Percentiles rank a stretch among this genome's conserved stretches.
Conservation (phyloP, 2,888 invertebrate genomes). For the Erebia palarica region DNA sequence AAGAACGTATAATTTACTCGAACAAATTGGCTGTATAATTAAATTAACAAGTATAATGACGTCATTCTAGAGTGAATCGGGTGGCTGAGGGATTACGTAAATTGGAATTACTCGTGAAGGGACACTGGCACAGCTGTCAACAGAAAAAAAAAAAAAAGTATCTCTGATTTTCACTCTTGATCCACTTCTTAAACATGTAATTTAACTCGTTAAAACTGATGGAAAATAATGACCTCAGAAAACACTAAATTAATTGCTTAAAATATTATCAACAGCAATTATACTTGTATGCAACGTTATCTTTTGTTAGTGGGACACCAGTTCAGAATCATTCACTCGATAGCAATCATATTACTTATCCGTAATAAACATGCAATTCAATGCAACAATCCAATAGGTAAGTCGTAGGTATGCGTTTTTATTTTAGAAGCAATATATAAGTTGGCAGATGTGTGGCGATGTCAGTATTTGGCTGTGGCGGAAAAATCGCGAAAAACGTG, state of each 20-base stretch:
- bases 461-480: background rate
- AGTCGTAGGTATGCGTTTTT: too few species aligned
- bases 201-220: background rate
- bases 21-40: background rate
- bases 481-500: background rate
- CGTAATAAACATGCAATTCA: too few species aligned
- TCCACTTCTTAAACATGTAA: background rate
- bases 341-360: too few species aligned
- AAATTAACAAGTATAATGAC: background rate
- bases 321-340: too few species aligned
- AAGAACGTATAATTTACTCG: background rate
- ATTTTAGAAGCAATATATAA: background rate
- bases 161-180: background rate
- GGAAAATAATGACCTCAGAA: background rate
- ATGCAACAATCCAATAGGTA: too few species aligned
- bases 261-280: too few species aligned
- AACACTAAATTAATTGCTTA: too few species aligned
- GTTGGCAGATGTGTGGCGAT: background rate
- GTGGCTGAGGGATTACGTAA: slow-evolving; percentile 11
- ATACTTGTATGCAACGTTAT: too few species aligned
- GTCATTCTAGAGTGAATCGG: slow-evolving; percentile 6
- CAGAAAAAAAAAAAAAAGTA: background rate
- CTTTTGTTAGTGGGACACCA: too few species aligned
- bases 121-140: background rate
- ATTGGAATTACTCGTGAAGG: background rate